Evolutionary conservation across 2,797 vertebrate species (phyloP).

Genomic region (Semaprochilodus insignis): DNA sequence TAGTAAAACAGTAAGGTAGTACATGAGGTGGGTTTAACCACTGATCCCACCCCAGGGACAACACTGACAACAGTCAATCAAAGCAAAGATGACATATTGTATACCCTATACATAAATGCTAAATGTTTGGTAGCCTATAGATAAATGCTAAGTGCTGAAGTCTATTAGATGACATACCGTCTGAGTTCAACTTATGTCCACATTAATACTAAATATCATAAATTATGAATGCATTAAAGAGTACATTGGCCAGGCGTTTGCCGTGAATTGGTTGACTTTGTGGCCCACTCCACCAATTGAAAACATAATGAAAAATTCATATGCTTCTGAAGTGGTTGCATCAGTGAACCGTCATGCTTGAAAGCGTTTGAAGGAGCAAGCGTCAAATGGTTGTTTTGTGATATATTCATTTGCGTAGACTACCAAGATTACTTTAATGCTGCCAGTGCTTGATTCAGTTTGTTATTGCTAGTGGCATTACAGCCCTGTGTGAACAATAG

Average conservation of each 20-base stretch:
- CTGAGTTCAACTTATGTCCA: conserved; percentile 17
- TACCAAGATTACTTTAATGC: background rate
- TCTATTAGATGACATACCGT: background rate
- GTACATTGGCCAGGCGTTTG: conserved; percentile 20
- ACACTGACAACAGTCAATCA: background rate
- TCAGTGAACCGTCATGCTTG: conserved; percentile 5
- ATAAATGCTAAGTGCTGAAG: background rate
- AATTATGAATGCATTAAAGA: conserved; percentile 38
- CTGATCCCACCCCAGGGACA: background rate
- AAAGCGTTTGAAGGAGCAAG: conserved; percentile 26
- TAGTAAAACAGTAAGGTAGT: background rate
- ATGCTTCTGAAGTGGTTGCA: conserved; percentile 26
- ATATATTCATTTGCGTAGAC: background rate
- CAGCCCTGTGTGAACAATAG: too few species aligned
- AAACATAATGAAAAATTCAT: conserved; percentile 52
- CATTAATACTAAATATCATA: conserved; percentile 19
- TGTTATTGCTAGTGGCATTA: too few species aligned
- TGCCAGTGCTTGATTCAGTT: background rate
- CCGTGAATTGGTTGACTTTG: conserved; percentile 26
- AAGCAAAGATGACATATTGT: background rate
- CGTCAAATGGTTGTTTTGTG: background rate
- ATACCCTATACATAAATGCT: background rate
- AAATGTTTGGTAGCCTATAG: background rate
- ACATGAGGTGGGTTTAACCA: background rate
- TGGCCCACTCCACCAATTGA: conserved; percentile 24